Conservation (phyloP, 2,888 invertebrate genomes). For the Zhengitettix transpicula region DNA sequence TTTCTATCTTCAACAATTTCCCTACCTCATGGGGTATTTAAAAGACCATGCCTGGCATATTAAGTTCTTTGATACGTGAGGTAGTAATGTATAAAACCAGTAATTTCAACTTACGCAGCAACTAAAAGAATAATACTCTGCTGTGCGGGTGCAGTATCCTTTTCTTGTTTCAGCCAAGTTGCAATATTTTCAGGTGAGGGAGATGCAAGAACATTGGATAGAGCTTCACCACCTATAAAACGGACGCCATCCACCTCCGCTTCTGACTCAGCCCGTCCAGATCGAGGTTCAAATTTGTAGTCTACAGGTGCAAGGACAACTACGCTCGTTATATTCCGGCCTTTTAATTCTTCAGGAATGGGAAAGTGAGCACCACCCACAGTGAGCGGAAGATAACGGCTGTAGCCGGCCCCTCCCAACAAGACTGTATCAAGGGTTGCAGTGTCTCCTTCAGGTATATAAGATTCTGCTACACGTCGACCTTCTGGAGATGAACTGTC, state of each 20-base stretch:
- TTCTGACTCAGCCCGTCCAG: background rate
- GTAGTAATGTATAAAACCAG: no score
- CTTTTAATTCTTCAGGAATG: conserved; percentile 58
- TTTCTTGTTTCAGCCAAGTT: conserved; percentile 62
- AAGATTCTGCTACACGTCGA: conserved; percentile 49
- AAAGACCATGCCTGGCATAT: no score
- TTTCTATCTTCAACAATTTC: no score
- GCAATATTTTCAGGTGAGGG: background rate
- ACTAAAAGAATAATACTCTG: conserved; percentile 55
- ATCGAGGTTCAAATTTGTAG: conserved; percentile 8
- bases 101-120: no score
- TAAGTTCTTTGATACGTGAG: no score
- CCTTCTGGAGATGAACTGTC: conserved; percentile 59
- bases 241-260: background rate
- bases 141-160: conserved; percentile 51
- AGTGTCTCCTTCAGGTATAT: conserved; percentile 32
- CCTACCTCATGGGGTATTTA: no score
- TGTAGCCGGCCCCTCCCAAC: conserved; percentile 52
- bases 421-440: conserved; percentile 21
- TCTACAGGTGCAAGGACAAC: conserved; percentile 72
- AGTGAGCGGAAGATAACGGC: conserved; percentile 66
- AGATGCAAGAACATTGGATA: background rate
- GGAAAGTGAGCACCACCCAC: conserved; percentile 66
- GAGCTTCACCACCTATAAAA: no score
- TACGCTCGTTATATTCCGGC: conserved; percentile 65